Percentiles rank a stretch among this genome's conserved stretches.
Evolutionary conservation across 2,888 invertebrate species (phyloP).

Genomic region (Adela reaumurella): DNA sequence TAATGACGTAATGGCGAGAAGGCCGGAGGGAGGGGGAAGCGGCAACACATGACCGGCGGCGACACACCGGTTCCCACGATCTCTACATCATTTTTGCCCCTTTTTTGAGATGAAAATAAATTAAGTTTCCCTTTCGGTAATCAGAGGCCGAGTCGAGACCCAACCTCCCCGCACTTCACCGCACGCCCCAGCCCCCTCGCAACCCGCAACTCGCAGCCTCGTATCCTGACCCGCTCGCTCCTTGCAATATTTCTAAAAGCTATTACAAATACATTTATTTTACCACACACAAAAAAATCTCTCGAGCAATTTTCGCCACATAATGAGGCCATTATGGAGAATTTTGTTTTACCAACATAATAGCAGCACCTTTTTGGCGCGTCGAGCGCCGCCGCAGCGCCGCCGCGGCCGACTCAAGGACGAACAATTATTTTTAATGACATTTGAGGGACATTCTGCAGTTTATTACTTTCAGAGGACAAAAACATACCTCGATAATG

Average conservation of each 20-base stretch:
- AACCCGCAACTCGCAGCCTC: conserved; percentile 16
- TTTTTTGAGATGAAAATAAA: conserved; percentile 33
- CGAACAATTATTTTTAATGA: not conserved
- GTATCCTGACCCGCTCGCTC: conserved; percentile 46
- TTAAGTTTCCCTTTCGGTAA: conserved; percentile 43
- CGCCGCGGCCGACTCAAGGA: conserved; percentile 13
- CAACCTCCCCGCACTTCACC: not conserved
- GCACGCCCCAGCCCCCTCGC: not conserved
- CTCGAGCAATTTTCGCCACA: conserved; percentile 56
- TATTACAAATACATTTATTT: conserved; percentile 58
- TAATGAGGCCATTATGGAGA: conserved; percentile 55
- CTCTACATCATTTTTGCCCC: conserved; percentile 6
- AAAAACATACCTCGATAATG: too few species aligned
- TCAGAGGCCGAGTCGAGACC: conserved; percentile 25
- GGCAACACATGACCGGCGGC: conserved; percentile 9
- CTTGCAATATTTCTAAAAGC: conserved; percentile 56
- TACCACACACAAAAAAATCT: conserved; percentile 51
- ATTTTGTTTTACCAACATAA: conserved; percentile 58
- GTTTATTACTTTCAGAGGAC: too few species aligned
- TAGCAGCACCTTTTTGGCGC: conserved; percentile 43
- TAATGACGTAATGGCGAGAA: conserved; percentile 52
- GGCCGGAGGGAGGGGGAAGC: conserved; percentile 49
- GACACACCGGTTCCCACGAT: conserved; percentile 5
- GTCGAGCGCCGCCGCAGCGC: conserved; percentile 16
- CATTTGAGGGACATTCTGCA: not conserved